These are phyloP conservation scores for Pseudochaenichthys georgianus DNA, from an alignment of 2,797 vertebrate genomes.

Conservation along the genomic window DNA sequence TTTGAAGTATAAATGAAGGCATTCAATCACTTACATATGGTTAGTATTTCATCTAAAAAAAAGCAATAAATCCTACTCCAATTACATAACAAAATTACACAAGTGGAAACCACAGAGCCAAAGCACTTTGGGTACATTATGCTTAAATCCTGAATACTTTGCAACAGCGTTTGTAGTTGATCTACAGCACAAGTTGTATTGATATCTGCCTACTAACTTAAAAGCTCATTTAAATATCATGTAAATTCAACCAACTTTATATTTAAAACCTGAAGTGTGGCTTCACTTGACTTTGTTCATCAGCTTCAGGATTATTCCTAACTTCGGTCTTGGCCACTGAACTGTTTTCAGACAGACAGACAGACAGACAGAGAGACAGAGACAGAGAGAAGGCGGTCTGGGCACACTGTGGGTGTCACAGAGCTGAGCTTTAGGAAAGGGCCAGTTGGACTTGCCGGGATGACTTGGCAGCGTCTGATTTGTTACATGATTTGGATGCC, in stretches of 20 bases:
- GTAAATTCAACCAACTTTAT: background rate
- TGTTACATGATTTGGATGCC: slow-evolving; percentile 70
- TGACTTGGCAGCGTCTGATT: slow-evolving; percentile 70
- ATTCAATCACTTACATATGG: slow-evolving; percentile 6
- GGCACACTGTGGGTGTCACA: slow-evolving; percentile 64
- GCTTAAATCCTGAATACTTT: slow-evolving; percentile 5
- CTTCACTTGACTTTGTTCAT: slow-evolving; percentile 21
- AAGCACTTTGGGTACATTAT: slow-evolving; percentile 9
- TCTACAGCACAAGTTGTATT: background rate
- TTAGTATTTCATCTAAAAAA: slow-evolving; percentile 31
- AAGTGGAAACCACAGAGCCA: background rate
- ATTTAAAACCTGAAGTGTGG: slow-evolving; percentile 7
- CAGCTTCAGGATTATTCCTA: slow-evolving; percentile 30
- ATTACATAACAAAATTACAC: slow-evolving; percentile 10
- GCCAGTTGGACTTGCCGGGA: slow-evolving; percentile 70
- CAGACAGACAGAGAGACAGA: background rate
- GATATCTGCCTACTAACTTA: background rate
- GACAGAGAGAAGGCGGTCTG: slow-evolving; percentile 37
- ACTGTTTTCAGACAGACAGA: slow-evolving; percentile 44
- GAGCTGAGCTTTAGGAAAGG: slow-evolving; percentile 59
- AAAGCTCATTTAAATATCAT: background rate
- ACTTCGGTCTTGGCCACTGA: slow-evolving; percentile 24
- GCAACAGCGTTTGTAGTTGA: slow-evolving; percentile 1
- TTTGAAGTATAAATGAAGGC: background rate
- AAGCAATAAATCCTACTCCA: slow-evolving; percentile 12